Evolutionary conservation across 1,140 invertebrate genomes (phyloP).

Genomic region (Apocrypta bakeri): DNA sequence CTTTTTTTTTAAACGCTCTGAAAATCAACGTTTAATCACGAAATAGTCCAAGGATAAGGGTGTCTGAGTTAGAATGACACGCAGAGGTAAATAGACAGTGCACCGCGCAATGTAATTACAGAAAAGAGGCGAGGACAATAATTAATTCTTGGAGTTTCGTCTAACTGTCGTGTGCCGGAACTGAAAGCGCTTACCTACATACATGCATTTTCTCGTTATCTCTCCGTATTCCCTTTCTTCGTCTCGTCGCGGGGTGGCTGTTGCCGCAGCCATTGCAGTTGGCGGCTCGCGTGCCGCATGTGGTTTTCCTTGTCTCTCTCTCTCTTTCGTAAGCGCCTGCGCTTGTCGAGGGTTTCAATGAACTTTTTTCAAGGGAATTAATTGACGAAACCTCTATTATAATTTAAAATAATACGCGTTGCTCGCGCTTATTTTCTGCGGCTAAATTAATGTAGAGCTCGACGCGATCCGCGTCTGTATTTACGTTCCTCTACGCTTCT

Average conservation of each 20-base stretch:
- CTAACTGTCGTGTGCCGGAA: conserved; percentile 56
- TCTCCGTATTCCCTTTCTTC: conserved; percentile 21
- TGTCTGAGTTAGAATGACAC: not conserved
- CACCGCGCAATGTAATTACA: conserved; percentile 55
- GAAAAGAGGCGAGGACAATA: conserved; percentile 51
- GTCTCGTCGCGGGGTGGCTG: conserved; percentile 3
- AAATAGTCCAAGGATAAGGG: not conserved
- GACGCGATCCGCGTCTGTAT: too few relatives aligned
- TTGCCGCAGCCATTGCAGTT: conserved; percentile 49
- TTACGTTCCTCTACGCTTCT: too few relatives aligned
- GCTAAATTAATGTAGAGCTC: too few relatives aligned
- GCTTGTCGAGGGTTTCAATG: not conserved
- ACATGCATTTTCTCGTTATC: conserved; percentile 43
- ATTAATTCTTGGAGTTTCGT: conserved; percentile 64
- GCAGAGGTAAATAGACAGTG: conserved; percentile 26
- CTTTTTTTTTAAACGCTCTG: too few relatives aligned
- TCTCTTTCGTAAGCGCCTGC: not conserved
- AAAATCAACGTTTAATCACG: not conserved
- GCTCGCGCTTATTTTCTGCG: too few relatives aligned
- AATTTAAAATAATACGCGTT: not conserved
- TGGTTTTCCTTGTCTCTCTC: conserved; percentile 39
- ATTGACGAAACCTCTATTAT: not conserved
- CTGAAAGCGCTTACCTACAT: conserved; percentile 49
- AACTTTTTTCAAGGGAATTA: not conserved
- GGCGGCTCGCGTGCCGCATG: conserved; percentile 38